Evolutionary conservation across 2,888 invertebrate genomes (phyloP).

Genomic region (Sisyra nigra): DNA sequence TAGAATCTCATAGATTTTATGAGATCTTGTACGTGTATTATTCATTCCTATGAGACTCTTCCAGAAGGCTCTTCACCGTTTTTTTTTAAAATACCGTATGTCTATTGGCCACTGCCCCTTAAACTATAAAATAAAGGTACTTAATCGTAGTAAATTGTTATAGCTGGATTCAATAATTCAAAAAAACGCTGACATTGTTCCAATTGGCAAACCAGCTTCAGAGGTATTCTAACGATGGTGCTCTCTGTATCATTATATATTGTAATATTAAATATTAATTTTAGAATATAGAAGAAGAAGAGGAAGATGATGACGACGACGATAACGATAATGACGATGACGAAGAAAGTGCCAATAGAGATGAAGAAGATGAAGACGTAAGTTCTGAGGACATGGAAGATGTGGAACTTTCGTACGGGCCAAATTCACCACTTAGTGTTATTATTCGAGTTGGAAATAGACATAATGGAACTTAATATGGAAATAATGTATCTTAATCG

Average conservation of each 20-base stretch:
- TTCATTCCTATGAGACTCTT: no score
- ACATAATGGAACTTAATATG: no score
- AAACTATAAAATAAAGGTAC: no score
- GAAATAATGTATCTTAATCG: no score
- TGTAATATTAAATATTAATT: slow-evolving; percentile 2
- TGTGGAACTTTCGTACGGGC: slow-evolving; percentile 26
- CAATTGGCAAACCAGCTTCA: slow-evolving; percentile 45
- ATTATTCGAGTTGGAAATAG: slow-evolving; percentile 8
- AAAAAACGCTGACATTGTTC: slow-evolving; percentile 38
- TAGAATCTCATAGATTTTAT: no score
- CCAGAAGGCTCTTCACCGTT: no score
- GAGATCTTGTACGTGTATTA: no score
- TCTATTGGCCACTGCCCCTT: no score
- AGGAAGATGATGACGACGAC: slow-evolving; percentile 44
- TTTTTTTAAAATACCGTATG: no score
- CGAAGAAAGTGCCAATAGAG: slow-evolving; percentile 42
- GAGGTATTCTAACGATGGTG: slow-evolving; percentile 32
- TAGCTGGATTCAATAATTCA: slow-evolving; percentile 34
- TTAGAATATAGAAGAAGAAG: slow-evolving; percentile 27
- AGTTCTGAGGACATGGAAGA: slow-evolving; percentile 17
- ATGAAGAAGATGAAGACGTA: slow-evolving; percentile 44
- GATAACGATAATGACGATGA: slow-evolving; percentile 41
- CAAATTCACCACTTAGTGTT: slow-evolving; percentile 25
- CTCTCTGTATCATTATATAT: neutral
- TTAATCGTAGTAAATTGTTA: slow-evolving; percentile 14